These are phyloP conservation scores for Chanos chanos DNA, from an alignment of 2,797 vertebrate genomes.

Conservation along the genomic window DNA sequence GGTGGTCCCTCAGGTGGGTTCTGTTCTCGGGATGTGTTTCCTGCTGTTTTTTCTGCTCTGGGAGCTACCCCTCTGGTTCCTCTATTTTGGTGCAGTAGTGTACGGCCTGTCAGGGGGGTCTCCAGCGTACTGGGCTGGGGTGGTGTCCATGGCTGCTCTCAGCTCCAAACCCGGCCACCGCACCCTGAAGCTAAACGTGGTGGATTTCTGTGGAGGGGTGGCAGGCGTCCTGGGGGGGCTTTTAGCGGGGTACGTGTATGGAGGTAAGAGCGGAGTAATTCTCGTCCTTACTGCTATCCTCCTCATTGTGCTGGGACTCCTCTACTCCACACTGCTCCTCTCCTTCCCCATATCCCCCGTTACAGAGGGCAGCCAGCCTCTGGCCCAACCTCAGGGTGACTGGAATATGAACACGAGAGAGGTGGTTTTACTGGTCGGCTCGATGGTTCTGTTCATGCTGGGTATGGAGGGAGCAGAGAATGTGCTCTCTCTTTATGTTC, in stretches of 20 bases:
- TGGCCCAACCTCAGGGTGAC: not conserved
- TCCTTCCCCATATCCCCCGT: constrained; percentile 1
- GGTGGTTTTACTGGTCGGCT: constrained; percentile 30
- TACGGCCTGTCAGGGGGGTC: constrained; percentile 49
- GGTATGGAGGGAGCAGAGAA: constrained; percentile 50
- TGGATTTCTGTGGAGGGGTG: constrained; percentile 49
- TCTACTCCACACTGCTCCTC: constrained; percentile 47
- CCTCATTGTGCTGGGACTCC: constrained; percentile 25
- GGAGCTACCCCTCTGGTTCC: constrained; percentile 44
- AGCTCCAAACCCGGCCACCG: constrained; percentile 39
- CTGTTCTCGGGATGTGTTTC: constrained; percentile 42
- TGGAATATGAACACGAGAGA: constrained; percentile 20
- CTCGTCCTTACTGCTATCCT: constrained; percentile 35
- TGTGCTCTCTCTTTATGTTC: constrained; percentile 49
- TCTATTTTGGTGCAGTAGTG: constrained; percentile 43
- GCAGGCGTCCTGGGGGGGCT: constrained; percentile 50
- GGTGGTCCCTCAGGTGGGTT: constrained; percentile 50
- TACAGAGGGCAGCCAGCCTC: constrained; percentile 3
- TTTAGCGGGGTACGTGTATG: constrained; percentile 50
- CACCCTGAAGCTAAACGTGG: constrained; percentile 50
- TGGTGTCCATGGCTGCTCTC: constrained; percentile 43
- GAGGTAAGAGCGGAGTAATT: constrained; percentile 36
- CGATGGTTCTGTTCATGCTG: constrained; percentile 48
- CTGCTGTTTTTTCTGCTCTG: constrained; percentile 44
- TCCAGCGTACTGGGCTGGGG: constrained; percentile 52